A percentile compares a stretch with the other conserved stretches of the same genome.
These are phyloP conservation scores for Gila orcuttii DNA, from an alignment of 2,113 vertebrate genomes.

Conservation along the genomic window DNA sequence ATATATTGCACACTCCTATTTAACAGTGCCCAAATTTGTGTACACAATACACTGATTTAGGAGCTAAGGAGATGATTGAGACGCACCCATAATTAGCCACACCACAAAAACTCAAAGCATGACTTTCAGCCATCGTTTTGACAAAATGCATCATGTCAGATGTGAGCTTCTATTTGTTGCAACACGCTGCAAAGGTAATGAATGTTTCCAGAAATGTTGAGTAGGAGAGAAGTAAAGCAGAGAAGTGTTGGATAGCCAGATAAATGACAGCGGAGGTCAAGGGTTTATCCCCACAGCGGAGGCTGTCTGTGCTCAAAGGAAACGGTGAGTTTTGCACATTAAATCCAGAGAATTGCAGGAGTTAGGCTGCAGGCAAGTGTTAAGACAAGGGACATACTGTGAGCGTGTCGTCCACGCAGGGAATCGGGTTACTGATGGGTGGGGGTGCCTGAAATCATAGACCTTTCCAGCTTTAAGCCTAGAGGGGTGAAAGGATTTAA, in stretches of 20 bases:
- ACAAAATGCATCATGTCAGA: neutral
- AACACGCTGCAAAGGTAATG: neutral
- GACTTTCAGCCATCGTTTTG: no score
- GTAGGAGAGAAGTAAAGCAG: neutral
- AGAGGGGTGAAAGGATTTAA: constrained; percentile 2
- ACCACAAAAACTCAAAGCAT: no score
- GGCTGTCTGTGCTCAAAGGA: neutral
- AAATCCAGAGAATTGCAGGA: constrained; percentile 10
- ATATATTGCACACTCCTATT: no score
- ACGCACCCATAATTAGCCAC: no score
- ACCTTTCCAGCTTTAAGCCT: constrained; percentile 2
- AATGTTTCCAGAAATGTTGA: neutral
- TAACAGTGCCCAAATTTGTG: no score
- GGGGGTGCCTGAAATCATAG: constrained; percentile 51
- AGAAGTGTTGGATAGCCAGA: neutral
- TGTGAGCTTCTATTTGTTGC: neutral
- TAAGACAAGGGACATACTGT: constrained; percentile 35
- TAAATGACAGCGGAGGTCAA: neutral
- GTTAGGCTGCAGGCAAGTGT: constrained; percentile 22
- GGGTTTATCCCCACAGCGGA: neutral
- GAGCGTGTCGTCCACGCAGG: neutral
- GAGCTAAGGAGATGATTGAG: no score
- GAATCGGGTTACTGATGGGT: constrained; percentile 20
- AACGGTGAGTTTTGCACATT: neutral
- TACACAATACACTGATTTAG: no score